Evolutionary conservation across 2,888 invertebrate species (phyloP), one percentile per base, ranked within the genome.

Genomic region (Temnothorax rugatulus): DNA sequence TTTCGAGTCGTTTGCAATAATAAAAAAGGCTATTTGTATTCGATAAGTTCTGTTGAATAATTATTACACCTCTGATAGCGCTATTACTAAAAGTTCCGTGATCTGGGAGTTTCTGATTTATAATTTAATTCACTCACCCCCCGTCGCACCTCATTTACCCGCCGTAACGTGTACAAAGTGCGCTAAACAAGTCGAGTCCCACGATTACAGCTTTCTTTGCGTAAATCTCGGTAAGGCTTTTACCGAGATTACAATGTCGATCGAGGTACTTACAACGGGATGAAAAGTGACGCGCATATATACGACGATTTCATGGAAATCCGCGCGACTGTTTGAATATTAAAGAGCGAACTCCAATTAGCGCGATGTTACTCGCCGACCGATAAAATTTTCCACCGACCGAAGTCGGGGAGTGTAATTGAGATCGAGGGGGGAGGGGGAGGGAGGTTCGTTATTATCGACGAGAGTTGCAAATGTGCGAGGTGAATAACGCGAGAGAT

Each of bases 261-360:
- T 59, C 69, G 63, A 59, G 21, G n/a, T 50, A 34, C 29, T 29
- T 29, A 59, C 34, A 81, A 71, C 69, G 44, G 69, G 50, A 81
- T 61, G 59, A 81, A 81, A 69, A 71, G 25, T 25, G 13, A 25
- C 73, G 25, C 47, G 73, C 50, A 59, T 57, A 21, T 15, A 25
- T 29, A 68, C 29, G 47, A 4, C 15, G 68, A 47, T 69, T 34
- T 47, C 21, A 21, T 71, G 79, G 69, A 79, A 71, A 71, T 73
- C 18, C 47, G 25, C 54, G 25, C 69, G 44, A 71, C 47, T n/a
- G 34, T 3, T 59, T 34, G 59, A 73, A 59, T 61, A 47, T 57
- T 79, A 47, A 81, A 81, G 25, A 81, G 59, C 71, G 13, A 38
- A 7, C 21, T 57, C 13, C 59, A 73, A 81, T 73, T 73, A 61